A percentile compares a stretch with the other conserved stretches of the same genome.
phyloP scores from a whole-genome alignment of 2,797 vertebrate genomes.

The Okamejei kenojei region DNA sequence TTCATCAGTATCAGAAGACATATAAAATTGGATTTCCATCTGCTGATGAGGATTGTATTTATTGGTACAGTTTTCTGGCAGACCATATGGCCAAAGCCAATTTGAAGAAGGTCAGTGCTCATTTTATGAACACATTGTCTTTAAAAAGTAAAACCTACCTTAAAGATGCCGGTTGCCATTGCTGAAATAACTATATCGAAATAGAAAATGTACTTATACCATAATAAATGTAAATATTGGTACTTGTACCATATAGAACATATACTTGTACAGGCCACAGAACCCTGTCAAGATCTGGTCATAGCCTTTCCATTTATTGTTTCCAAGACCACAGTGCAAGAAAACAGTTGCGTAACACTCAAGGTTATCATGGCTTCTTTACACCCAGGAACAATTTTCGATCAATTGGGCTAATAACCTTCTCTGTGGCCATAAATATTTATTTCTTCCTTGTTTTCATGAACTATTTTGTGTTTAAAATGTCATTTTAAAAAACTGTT shows the following conservation, averaged over 20 bases:
- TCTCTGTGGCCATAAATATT: no score
- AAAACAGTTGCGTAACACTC: no score
- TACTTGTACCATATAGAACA: neutral
- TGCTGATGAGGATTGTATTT: slow-evolving; percentile 74
- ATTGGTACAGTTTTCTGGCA: slow-evolving; percentile 84
- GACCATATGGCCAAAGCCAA: slow-evolving; percentile 86
- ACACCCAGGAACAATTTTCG: no score
- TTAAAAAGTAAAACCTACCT: neutral
- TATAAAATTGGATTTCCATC: slow-evolving; percentile 59
- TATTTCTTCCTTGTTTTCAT: no score
- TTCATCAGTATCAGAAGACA: slow-evolving; percentile 73
- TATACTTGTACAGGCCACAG: neutral
- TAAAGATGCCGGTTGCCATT: neutral
- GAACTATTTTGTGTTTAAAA: no score
- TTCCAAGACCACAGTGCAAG: no score
- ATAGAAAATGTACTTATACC: no score
- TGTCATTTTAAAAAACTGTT: no score
- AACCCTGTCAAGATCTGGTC: neutral
- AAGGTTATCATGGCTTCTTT: no score
- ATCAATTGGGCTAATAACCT: no score
- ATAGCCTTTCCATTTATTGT: no score
- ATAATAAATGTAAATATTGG: no score
- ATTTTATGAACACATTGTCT: neutral
- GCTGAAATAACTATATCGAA: neutral
- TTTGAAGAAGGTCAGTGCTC: slow-evolving; percentile 69